Evolutionary conservation across 2,113 vertebrate species (phyloP), one percentile per base, ranked within the genome.

Genomic region (Urocolius indicus): DNA sequence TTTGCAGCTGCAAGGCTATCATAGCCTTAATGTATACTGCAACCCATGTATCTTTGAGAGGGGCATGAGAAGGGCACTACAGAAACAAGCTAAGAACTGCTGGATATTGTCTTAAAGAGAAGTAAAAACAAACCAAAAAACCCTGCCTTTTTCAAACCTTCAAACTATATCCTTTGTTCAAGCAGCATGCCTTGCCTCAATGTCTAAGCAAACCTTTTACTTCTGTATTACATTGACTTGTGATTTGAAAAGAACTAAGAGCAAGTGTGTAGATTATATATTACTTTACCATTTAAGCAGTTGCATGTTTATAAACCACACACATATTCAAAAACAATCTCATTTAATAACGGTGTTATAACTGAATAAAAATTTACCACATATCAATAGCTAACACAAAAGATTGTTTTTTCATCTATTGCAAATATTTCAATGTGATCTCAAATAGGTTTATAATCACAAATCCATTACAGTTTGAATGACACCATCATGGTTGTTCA

Each of bases 241-340:
- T 14, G 8, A 73, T 79, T 85, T 92, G 45, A 24, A 75, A 76
- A 84, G 16, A 2, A 80, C 8, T 43, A 48, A 61, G 1, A 77
- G 5, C 18, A 84, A 66, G 6, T 2, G 5, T 30, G 3, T 26
- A 51, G 7, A 81, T 5, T 32, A 71, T 1, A 0, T 9, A 63
- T 8, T 67, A 49, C 6, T 38, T 58, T 9, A 71, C 15, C 5
- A 24, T 24, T 59, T 75, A 78, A 81, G 21, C 26, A 87, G 18
- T 9, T 55, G 10, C 9, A 57, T 16, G 2, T 55, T 63, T 87
- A 67, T 21, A 55, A 84, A 78, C 73, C 46, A 3, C 0, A 14
- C 4, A 57, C 4, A 21, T 27, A 76, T 49, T 57, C 36, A n/a
- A 85, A 79, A 16, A 2, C 0, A 43, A 36, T 2, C 9, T 48